These are phyloP conservation scores for Pseudococcus jackbeardsleyi DNA, from an alignment of 2,888 invertebrate species.

Conservation along the genomic window DNA sequence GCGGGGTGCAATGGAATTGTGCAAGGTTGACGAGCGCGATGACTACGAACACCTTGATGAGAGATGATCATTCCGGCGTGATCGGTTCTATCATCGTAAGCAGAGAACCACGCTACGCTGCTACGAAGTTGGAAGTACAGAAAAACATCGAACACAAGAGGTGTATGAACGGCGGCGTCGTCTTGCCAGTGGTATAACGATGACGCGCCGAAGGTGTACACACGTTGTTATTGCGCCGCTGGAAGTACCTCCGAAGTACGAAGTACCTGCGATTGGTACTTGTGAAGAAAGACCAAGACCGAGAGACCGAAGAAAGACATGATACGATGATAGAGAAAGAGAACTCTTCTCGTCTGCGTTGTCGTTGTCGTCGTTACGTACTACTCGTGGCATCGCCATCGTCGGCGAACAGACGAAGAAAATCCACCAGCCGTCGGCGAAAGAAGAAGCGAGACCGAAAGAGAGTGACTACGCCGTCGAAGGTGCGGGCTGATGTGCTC, in stretches of 20 bases:
- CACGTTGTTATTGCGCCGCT: not conserved
- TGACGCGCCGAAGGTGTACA: not conserved
- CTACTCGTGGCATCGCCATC: not conserved
- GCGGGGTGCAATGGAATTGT: slow-evolving; percentile 24
- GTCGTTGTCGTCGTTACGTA: not conserved
- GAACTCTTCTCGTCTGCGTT: slow-evolving; percentile 8
- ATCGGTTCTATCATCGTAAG: not conserved
- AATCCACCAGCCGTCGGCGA: not conserved
- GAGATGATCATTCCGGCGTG: not conserved
- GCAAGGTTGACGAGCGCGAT: slow-evolving; percentile 49
- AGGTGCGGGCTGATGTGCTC: slow-evolving; percentile 3
- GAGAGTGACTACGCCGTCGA: not conserved
- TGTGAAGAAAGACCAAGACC: not conserved
- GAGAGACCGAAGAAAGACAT: not conserved
- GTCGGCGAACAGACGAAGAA: not conserved
- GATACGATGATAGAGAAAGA: not conserved
- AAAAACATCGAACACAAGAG: not conserved
- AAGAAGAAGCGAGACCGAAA: not conserved
- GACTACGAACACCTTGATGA: slow-evolving; percentile 28
- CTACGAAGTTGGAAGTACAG: not conserved
- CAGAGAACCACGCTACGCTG: not conserved
- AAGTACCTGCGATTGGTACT: not conserved
- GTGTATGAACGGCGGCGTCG: not conserved
- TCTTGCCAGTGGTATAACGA: slow-evolving; percentile 10
- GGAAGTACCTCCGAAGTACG: not conserved